A percentile compares a stretch with the other conserved stretches of the same genome.
Evolutionary conservation across 1,140 invertebrate species (phyloP).

Genomic region (Saxidomus purpurata): DNA sequence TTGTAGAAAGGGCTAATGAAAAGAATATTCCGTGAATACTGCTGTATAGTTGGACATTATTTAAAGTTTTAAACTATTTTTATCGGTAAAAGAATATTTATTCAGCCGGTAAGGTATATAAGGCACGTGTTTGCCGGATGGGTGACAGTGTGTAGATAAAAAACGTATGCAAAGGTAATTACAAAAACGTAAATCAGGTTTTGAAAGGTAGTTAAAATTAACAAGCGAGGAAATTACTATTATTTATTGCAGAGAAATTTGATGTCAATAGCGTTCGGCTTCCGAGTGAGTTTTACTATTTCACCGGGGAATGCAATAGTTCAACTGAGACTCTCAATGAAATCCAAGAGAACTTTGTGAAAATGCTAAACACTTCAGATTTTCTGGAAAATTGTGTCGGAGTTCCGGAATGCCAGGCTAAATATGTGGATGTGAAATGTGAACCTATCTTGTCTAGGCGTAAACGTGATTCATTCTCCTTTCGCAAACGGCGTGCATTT

Average conservation of each 20-base stretch:
- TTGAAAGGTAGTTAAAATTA: too few relatives aligned
- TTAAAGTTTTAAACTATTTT: too few relatives aligned
- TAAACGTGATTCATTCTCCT: not conserved
- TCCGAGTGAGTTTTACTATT: constrained; percentile 50
- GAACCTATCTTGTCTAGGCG: not conserved
- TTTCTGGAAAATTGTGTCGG: constrained; percentile 6
- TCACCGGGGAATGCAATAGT: constrained; percentile 11
- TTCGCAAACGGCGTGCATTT: not conserved
- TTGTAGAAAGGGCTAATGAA: too few relatives aligned
- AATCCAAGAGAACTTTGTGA: constrained; percentile 27
- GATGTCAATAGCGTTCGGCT: not conserved
- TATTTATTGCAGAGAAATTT: not conserved
- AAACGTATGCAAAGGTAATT: too few relatives aligned
- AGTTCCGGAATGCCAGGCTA: not conserved
- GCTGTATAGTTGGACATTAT: too few relatives aligned
- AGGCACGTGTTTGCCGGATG: too few relatives aligned
- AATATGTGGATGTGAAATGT: constrained; percentile 11
- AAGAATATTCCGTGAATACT: not conserved
- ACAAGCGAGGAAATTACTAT: not conserved
- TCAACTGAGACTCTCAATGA: not conserved
- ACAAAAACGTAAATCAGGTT: too few relatives aligned
- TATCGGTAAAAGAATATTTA: too few relatives aligned
- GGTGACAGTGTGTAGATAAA: too few relatives aligned
- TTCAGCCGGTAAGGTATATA: too few relatives aligned
- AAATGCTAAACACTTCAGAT: not conserved